Evolutionary conservation across 2,888 invertebrate species (phyloP).

Genomic region (Mycalesis mineus): DNA sequence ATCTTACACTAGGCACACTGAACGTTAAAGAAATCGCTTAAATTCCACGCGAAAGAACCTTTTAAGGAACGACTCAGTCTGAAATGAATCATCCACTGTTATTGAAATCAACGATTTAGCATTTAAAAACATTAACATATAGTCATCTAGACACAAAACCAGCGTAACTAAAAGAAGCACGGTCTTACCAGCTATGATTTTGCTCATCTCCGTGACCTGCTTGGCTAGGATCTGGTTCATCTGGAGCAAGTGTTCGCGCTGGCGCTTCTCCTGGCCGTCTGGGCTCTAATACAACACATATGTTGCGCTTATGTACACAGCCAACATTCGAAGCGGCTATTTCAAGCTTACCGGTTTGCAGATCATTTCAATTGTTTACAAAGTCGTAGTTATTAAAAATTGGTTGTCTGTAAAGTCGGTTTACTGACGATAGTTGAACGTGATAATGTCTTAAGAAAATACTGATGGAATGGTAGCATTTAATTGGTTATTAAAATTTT

Average conservation of each 20-base stretch:
- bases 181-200: constrained; percentile 93
- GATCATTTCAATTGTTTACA: constrained; percentile 22
- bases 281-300: constrained; percentile 80
- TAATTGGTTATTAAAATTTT: too few relatives aligned
- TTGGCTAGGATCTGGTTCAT: constrained; percentile 94
- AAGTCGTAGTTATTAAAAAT: neutral
- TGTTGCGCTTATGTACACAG: constrained; percentile 63
- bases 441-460: too few relatives aligned
- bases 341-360: constrained; percentile 43
- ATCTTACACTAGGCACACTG: too few relatives aligned
- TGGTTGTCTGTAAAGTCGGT: too few relatives aligned
- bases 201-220: constrained; percentile 96
- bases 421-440: too few relatives aligned
- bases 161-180: constrained; percentile 33
- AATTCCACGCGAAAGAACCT: too few relatives aligned
- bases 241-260: constrained; percentile 92
- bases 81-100: too few relatives aligned
- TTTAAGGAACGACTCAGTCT: too few relatives aligned
- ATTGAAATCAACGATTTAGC: constrained; percentile 14
- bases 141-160: constrained; percentile 16
- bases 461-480: too few relatives aligned
- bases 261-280: constrained; percentile 89
- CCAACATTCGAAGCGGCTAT: constrained; percentile 71
- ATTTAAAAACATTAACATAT: constrained; percentile 9
- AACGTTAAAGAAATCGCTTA: too few relatives aligned